A percentile compares a stretch with the other conserved stretches of the same genome.
Conservation (phyloP, 2,113 vertebrate species). For the Tupaia tana region DNA sequence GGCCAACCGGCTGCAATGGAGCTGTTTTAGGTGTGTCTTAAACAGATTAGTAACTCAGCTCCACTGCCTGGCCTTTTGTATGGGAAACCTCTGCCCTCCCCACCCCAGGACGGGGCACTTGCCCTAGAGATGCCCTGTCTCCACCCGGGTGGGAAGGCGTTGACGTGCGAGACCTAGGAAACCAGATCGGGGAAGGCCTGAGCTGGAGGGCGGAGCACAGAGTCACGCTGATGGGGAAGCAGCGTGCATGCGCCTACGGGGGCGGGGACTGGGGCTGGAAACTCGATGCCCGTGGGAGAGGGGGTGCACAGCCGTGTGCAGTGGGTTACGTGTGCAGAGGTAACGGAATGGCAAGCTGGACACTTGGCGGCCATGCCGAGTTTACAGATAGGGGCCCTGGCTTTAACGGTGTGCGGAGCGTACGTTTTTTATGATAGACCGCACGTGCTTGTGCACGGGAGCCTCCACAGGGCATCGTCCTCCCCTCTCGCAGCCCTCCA, state of each 20-base stretch:
- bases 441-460: no score
- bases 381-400: not conserved
- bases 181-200: not conserved
- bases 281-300: rapidly evolving
- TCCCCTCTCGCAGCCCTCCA: no score
- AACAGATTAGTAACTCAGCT: not conserved
- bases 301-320: not conserved
- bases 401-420: not conserved
- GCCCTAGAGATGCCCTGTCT: not conserved
- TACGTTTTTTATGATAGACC: no score
- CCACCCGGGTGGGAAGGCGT: not conserved
- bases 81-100: not conserved
- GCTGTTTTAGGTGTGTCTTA: not conserved
- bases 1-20: not conserved
- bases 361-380: not conserved
- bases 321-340: not conserved
- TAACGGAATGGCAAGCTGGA: not conserved
- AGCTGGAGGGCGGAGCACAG: no score
- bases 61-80: not conserved
- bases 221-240: no score
- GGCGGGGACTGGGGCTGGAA: not conserved
- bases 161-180: not conserved
- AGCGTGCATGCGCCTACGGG: not conserved
- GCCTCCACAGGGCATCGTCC: no score
- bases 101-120: not conserved